Conservation (phyloP, 1,140 invertebrate genomes). For the Pseudomyrmex concolor region DNA sequence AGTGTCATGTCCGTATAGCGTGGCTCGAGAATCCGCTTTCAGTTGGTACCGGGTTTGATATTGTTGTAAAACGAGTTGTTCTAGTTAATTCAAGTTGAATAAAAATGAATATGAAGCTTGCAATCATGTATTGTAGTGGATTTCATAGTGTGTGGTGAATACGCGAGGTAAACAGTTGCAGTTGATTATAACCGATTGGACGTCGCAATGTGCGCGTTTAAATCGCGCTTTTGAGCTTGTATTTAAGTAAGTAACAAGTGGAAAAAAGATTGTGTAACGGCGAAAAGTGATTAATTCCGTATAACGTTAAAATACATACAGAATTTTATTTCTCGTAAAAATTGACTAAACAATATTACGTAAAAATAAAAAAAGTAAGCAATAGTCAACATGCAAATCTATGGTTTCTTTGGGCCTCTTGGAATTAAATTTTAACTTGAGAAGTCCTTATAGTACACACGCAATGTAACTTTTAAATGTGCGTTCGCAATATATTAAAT, state of each 20-base stretch:
- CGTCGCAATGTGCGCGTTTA: not conserved
- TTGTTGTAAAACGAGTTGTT: constrained; percentile 5
- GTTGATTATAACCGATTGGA: not conserved
- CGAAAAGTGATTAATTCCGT: not conserved
- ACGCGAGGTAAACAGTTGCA: constrained; percentile 6
- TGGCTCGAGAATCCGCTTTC: not conserved
- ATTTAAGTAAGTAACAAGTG: constrained; percentile 19
- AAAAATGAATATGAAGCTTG: constrained; percentile 10
- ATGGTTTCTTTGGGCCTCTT: not conserved
- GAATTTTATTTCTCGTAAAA: not conserved
- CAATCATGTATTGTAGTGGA: constrained; percentile 9
- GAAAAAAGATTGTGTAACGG: not conserved
- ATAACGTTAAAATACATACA: not conserved
- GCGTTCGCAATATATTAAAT: no score
- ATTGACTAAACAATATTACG: not conserved
- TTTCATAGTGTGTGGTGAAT: constrained; percentile 18
- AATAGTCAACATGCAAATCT: no score
- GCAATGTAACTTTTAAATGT: no score
- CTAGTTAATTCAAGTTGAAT: not conserved
- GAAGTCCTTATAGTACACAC: no score
- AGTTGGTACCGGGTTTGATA: not conserved
- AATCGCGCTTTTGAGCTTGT: not conserved
- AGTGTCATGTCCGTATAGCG: constrained; percentile 38
- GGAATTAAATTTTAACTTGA: not conserved
- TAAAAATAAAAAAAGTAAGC: constrained; percentile 3